phyloP scores from a whole-genome alignment of 2,113 vertebrate species.

The Procavia capensis region DNA sequence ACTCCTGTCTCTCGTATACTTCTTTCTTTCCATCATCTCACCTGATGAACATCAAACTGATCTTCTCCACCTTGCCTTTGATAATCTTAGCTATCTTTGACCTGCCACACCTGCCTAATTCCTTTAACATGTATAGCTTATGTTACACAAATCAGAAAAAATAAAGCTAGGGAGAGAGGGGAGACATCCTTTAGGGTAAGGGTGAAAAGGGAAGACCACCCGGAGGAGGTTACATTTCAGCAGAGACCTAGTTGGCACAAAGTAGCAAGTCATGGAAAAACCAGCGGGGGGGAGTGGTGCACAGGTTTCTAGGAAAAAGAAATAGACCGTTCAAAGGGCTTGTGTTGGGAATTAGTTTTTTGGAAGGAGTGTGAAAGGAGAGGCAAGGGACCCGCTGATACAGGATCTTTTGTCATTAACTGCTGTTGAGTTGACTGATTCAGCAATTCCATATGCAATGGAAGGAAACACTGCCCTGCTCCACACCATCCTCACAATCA shows the following conservation, averaged over 20 bases:
- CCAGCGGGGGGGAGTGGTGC: too few relatives aligned
- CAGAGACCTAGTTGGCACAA: background rate
- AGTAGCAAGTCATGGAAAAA: background rate
- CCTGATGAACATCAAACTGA: background rate
- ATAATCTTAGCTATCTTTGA: background rate
- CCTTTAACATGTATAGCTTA: background rate
- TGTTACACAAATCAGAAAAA: background rate
- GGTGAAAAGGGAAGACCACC: background rate
- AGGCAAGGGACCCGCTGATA: accelerated
- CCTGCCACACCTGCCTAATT: background rate
- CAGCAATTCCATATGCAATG: too few relatives aligned
- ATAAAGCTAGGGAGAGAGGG: background rate
- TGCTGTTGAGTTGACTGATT: too few relatives aligned
- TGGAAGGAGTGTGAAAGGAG: background rate
- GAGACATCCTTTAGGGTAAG: background rate
- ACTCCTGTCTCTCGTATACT: background rate
- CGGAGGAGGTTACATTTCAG: background rate
- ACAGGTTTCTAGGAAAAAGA: background rate
- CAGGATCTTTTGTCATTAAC: too few relatives aligned
- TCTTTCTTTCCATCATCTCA: background rate
- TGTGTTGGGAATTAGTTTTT: too few relatives aligned
- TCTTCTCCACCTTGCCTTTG: background rate
- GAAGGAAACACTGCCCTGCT: too few relatives aligned
- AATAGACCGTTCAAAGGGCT: accelerated
- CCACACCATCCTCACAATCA: too few relatives aligned